Percentiles rank a stretch among this genome's conserved stretches.
phyloP scores from a whole-genome alignment of 1,140 invertebrate genomes.

The Drepana arcuata region DNA sequence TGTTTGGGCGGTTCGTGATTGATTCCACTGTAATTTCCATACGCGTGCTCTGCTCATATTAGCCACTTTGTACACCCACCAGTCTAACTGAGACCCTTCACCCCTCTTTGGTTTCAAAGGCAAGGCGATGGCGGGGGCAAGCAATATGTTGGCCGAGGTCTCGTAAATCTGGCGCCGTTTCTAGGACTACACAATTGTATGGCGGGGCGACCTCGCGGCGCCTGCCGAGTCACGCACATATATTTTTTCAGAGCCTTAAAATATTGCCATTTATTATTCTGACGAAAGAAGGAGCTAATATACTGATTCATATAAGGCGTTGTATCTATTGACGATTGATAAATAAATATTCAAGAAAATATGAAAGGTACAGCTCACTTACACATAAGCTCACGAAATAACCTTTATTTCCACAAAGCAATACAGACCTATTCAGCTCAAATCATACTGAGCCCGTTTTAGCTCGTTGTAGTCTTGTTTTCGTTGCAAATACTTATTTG shows the following conservation, averaged over 20 bases:
- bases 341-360: no score
- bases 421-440: no score
- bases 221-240: conserved; percentile 66
- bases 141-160: conserved; percentile 28
- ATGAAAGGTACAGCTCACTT: no score
- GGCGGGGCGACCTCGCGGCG: conserved; percentile 55
- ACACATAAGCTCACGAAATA: no score
- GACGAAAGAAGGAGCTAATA: conserved; percentile 7
- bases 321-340: no score
- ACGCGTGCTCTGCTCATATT: conserved; percentile 64
- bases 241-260: conserved; percentile 57
- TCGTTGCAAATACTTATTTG: no score
- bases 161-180: conserved; percentile 29
- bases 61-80: conserved; percentile 49
- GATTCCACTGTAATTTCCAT: conserved; percentile 69
- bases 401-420: no score
- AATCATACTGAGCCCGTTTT: no score
- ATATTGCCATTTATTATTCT: conserved; percentile 28
- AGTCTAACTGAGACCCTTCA: conserved; percentile 18
- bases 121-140: conserved; percentile 16
- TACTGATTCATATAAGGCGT: no score
- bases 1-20: conserved; percentile 65
- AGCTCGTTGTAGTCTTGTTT: no score
- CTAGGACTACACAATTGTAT: conserved; percentile 57
- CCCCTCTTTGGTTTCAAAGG: conserved; percentile 11